These are phyloP conservation scores for Xanthostigma xanthostigma DNA, from an alignment of 2,888 invertebrate species.

Conservation along the genomic window DNA sequence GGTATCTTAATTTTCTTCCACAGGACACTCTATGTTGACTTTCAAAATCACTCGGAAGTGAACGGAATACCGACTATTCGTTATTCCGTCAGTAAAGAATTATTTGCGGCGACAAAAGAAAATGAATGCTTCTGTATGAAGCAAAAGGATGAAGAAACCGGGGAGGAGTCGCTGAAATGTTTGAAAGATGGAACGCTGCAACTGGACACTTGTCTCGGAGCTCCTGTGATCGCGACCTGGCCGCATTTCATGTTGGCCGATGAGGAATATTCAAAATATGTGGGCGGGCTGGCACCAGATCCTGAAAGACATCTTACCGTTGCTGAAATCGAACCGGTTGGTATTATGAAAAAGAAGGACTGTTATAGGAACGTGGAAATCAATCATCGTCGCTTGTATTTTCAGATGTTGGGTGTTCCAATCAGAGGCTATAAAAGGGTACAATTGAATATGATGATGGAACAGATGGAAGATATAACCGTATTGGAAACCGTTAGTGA, in stretches of 20 bases:
- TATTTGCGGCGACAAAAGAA: conserved; percentile 30
- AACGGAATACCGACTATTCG: conserved; percentile 33
- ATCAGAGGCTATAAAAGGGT: conserved; percentile 34
- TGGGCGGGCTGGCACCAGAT: conserved; percentile 36
- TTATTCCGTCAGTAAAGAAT: conserved; percentile 30
- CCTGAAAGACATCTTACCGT: conserved; percentile 39
- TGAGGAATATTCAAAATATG: conserved; percentile 33
- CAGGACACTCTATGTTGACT: conserved; percentile 33
- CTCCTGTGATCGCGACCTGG: conserved; percentile 44
- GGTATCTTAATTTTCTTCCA: conserved; percentile 7
- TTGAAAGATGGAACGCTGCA: conserved; percentile 37
- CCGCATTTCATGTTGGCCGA: conserved; percentile 51
- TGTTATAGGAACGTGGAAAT: background rate
- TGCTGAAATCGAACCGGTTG: conserved; percentile 45
- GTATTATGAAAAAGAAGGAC: conserved; percentile 12
- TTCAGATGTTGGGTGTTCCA: conserved; percentile 37
- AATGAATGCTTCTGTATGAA: conserved; percentile 38
- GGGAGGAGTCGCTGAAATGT: conserved; percentile 32
- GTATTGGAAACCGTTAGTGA: conserved; percentile 35
- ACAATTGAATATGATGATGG: conserved; percentile 40
- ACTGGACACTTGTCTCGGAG: conserved; percentile 36
- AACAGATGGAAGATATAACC: conserved; percentile 27
- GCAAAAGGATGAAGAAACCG: conserved; percentile 30
- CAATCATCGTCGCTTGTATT: conserved; percentile 5
- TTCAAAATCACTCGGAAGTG: conserved; percentile 26